Base-by-base conservation (phyloP, 2,888 invertebrate genomes). In the Nematopogon swammerdamellus region DNA sequence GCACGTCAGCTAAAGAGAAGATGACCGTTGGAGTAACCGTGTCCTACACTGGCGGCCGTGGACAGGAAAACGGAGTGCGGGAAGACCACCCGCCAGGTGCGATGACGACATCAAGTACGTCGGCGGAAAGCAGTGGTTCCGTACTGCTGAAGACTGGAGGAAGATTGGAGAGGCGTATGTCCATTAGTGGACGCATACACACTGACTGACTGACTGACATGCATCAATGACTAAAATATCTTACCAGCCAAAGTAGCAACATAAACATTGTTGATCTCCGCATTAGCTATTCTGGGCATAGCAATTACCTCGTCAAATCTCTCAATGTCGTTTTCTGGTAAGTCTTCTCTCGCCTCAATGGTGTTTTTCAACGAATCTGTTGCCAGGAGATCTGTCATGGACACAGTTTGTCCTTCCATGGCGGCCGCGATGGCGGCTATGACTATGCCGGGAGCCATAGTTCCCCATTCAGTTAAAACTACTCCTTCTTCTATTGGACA, bases 401-500 rank as follows among this genome's bases (percentile, higher is more conserved):
- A 60, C 1, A 85, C 82, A 46, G 70, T 67, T 58, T 86, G 85
- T 14, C 74, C 68, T 58, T 87, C 83, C n/a, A 87, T 64, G 1
- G 83, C 80, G 0, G 86, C 77, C 1, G 85, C 83, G 48, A 86
- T 68, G 1, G 83, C 84, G 3, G 82, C 75, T 51, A 87, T 74
- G 8, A 88, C 59, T 2, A 81, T 80, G 1, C 86, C 85, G 1
- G 81, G 74, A 4, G 85, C 71, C 53, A 87, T 63, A 0, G 84
- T 77, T 2, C 85, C 87, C 79, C 82, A 87, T 3, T 76, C 70
- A 1, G 86, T 85, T 60, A 82, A 74, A 10, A 88, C 69, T 1
- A 86, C 84, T 1, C 89, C 89, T 30, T 80, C 75, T 70, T 88
- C 87, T 52, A 84, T 72, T 0, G 88, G 87, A 60, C 88, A 88